Evolutionary conservation across 2,888 invertebrate genomes (phyloP).

Genomic region (Ariolimax columbianus): DNA sequence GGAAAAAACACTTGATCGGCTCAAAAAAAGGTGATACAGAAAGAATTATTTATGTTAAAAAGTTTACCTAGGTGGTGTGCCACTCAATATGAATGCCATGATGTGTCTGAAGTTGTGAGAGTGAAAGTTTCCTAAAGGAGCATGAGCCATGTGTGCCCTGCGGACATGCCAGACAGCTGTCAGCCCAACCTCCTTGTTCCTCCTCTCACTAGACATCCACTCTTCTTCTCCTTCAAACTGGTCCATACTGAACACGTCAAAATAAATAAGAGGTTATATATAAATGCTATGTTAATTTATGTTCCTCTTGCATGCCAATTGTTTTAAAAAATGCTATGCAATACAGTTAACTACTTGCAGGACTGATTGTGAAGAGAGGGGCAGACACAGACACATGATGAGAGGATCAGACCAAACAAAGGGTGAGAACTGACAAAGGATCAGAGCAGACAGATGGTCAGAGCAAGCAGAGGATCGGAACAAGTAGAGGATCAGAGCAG

Average conservation of each 20-base stretch:
- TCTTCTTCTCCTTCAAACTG: conserved; percentile 68
- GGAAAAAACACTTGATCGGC: too few species aligned
- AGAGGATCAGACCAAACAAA: too few species aligned
- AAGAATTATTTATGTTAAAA: background rate
- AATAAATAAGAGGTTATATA: too few species aligned
- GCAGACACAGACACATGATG: too few species aligned
- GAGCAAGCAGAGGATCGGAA: too few species aligned
- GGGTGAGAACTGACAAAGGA: too few species aligned
- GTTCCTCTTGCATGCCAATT: too few species aligned
- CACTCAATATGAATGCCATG: conserved; percentile 76
- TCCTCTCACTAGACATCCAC: conserved; percentile 61
- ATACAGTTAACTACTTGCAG: too few species aligned
- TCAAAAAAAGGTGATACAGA: background rate
- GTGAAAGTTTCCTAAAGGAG: conserved; percentile 76
- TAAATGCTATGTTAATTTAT: background rate
- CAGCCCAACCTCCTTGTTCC: conserved; percentile 63
- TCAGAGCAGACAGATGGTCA: too few species aligned
- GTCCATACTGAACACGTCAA: conserved; percentile 41
- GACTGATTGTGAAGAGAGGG: too few species aligned
- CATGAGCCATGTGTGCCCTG: conserved; percentile 70
- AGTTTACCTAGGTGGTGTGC: conserved; percentile 68
- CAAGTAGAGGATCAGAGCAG: too few species aligned
- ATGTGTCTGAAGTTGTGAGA: conserved; percentile 78
- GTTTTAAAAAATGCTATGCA: too few species aligned
- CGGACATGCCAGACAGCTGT: conserved; percentile 73